phyloP scores from a whole-genome alignment of 1,140 invertebrate genomes.

The Drosophila tani region DNA sequence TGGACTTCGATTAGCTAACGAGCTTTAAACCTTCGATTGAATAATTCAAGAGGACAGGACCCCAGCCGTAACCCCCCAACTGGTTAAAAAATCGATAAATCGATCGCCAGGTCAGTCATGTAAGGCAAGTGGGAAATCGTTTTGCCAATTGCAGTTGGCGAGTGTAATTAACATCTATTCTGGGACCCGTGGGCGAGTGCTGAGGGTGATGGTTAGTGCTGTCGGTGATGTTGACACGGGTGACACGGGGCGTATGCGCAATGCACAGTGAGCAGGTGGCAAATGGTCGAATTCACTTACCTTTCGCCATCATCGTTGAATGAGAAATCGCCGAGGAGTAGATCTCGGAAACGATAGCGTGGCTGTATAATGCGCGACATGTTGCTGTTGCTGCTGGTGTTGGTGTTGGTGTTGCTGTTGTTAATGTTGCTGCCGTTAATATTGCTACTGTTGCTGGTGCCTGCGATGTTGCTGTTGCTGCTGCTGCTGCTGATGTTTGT shows the following conservation, averaged over 20 bases:
- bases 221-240: constrained; percentile 3
- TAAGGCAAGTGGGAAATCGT: constrained; percentile 33
- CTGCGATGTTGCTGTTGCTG: constrained; percentile 28
- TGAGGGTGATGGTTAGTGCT: background rate
- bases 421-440: constrained; percentile 11
- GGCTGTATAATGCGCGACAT: constrained; percentile 83
- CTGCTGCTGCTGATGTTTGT: constrained; percentile 48
- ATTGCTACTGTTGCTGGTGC: constrained; percentile 38
- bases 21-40: constrained; percentile 36
- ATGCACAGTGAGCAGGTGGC: constrained; percentile 32
- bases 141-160: constrained; percentile 59
- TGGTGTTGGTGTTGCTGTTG: constrained; percentile 27
- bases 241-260: constrained; percentile 56
- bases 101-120: constrained; percentile 43
- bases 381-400: constrained; percentile 52
- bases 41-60: constrained; percentile 44
- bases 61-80: background rate
- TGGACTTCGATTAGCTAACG: constrained; percentile 24
- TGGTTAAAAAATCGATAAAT: constrained; percentile 68
- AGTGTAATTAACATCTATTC: constrained; percentile 63
- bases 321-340: constrained; percentile 91
- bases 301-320: constrained; percentile 90
- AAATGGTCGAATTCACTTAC: constrained; percentile 58
- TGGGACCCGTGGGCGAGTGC: background rate
- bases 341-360: constrained; percentile 91